Conservation (phyloP, 2,888 invertebrate genomes). For the Acanthacorydalis orientalis region DNA sequence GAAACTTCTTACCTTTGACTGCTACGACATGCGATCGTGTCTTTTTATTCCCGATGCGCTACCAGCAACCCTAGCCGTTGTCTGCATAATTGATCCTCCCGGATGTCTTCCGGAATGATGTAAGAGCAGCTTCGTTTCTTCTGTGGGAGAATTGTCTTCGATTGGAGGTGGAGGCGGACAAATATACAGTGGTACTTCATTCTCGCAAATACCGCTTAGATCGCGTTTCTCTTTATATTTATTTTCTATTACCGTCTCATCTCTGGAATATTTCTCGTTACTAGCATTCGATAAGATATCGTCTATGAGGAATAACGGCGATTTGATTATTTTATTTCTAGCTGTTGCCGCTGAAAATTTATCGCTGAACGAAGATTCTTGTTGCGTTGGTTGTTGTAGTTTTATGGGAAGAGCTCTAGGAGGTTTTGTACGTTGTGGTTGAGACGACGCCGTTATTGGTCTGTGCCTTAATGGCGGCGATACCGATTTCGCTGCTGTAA, state of each 20-base stretch:
- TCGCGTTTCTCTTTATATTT: constrained; percentile 19
- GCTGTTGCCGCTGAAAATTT: not conserved
- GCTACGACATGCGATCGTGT: constrained; percentile 26
- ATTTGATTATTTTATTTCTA: constrained; percentile 12
- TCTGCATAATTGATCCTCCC: not conserved
- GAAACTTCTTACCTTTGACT: constrained; percentile 21
- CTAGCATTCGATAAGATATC: constrained; percentile 23
- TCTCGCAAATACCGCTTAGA: constrained; percentile 13
- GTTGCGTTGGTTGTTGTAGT: constrained; percentile 15
- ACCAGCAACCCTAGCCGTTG: constrained; percentile 14
- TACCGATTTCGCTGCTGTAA: constrained; percentile 19
- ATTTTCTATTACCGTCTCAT: constrained; percentile 23
- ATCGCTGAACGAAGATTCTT: constrained; percentile 8
- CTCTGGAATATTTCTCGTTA: constrained; percentile 23
- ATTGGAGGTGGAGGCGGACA: constrained; percentile 34
- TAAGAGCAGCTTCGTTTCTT: constrained; percentile 29
- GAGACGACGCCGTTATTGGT: constrained; percentile 4
- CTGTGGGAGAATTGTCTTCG: constrained; percentile 32
- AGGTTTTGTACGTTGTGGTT: not conserved
- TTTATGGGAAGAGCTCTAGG: not conserved
- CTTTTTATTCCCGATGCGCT: constrained; percentile 20
- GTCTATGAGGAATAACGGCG: constrained; percentile 27
- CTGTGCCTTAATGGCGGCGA: constrained; percentile 13
- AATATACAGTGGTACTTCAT: constrained; percentile 28
- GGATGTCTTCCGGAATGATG: constrained; percentile 9